Conservation (phyloP, 2,888 invertebrate genomes). For the Agrochola circellaris region DNA sequence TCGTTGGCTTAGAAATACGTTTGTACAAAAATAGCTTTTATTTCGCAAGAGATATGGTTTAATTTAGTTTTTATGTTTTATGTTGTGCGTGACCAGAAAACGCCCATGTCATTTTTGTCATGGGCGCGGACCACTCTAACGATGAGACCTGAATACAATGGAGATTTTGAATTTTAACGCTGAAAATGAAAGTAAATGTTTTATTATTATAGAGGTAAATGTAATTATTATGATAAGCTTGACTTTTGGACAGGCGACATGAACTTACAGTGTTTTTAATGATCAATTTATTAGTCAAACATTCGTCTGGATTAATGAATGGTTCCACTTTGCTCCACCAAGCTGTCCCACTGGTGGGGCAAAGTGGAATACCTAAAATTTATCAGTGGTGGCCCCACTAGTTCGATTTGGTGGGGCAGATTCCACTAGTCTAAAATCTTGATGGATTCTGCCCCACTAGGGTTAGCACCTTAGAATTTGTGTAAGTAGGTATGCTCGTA, state of each 20-base stretch:
- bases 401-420: too few species aligned
- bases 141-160: constrained; percentile 65
- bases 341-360: too few species aligned
- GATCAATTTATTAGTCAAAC: not conserved
- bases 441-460: too few species aligned
- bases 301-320: not conserved
- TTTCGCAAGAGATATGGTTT: constrained; percentile 69
- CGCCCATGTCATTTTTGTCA: constrained; percentile 82
- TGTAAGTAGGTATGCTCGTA: too few species aligned
- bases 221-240: constrained; percentile 1
- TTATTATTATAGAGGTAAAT: constrained; percentile 39
- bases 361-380: too few species aligned
- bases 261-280: not conserved
- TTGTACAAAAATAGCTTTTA: constrained; percentile 74
- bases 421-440: too few species aligned
- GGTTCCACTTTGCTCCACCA: too few species aligned
- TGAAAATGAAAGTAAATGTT: constrained; percentile 49
- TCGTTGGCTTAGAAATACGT: constrained; percentile 67
- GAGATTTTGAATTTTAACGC: constrained; percentile 67
- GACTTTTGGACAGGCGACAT: not conserved
- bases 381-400: too few species aligned
- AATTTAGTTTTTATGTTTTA: constrained; percentile 65
- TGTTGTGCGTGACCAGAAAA: constrained; percentile 83
- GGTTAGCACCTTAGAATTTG: too few species aligned
- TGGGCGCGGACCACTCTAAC: constrained; percentile 78